Evolutionary conservation across 2,888 invertebrate species (phyloP).

Genomic region (Volucella inflata): DNA sequence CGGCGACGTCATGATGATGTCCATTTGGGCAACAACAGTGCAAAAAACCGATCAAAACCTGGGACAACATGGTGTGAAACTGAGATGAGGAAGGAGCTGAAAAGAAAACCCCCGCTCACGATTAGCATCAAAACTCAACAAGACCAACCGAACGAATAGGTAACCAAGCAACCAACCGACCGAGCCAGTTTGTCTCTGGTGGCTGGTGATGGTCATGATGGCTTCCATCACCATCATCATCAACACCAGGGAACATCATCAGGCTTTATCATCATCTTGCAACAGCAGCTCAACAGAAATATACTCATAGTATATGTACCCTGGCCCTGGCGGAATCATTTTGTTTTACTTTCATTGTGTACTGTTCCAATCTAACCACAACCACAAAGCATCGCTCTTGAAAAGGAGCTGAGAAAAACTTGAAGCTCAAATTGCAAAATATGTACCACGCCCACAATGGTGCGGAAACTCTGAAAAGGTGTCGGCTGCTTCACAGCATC

Average conservation of each 20-base stretch:
- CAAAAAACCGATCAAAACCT: constrained; percentile 57
- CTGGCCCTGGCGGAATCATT: constrained; percentile 43
- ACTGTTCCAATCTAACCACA: constrained; percentile 9
- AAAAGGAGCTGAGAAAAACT: constrained; percentile 78
- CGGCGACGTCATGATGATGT: constrained; percentile 27
- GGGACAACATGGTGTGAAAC: constrained; percentile 70
- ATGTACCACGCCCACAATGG: constrained; percentile 81
- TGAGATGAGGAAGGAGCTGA: constrained; percentile 52
- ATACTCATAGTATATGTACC: not conserved
- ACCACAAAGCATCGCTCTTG: constrained; percentile 15
- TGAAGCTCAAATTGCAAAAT: constrained; percentile 82
- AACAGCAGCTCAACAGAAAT: constrained; percentile 2
- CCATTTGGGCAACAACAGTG: constrained; percentile 39
- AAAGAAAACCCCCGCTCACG: constrained; percentile 51
- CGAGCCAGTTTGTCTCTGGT: constrained; percentile 81
- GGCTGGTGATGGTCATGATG: constrained; percentile 82
- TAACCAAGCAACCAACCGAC: constrained; percentile 43
- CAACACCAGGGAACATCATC: constrained; percentile 78
- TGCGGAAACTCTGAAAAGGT: constrained; percentile 76
- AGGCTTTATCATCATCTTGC: constrained; percentile 54
- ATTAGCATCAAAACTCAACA: constrained; percentile 75
- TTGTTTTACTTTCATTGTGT: constrained; percentile 44
- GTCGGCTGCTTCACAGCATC: constrained; percentile 76
- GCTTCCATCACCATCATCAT: constrained; percentile 82
- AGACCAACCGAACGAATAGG: constrained; percentile 45